Conservation (phyloP, 2,113 vertebrate genomes). For the Heterochromis multidens region DNA sequence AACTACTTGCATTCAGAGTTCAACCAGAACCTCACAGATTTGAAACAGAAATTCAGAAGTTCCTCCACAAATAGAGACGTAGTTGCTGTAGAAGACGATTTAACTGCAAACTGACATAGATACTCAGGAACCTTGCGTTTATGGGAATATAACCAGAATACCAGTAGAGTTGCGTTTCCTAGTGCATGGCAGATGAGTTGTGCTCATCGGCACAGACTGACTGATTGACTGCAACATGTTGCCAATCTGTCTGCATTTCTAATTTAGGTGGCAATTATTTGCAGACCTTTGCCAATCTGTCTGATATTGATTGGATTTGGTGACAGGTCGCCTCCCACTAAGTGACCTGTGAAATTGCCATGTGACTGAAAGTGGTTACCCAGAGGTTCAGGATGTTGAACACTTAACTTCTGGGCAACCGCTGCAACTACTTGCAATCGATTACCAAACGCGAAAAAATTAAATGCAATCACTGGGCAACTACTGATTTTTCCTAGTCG, state of each 20-base stretch:
- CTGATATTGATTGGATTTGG: neutral
- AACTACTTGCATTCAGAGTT: neutral
- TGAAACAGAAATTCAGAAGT: neutral
- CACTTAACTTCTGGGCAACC: neutral
- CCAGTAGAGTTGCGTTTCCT: neutral
- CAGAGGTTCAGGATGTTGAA: neutral
- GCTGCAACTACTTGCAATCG: neutral
- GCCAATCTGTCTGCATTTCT: neutral
- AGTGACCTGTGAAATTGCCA: no score
- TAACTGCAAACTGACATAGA: neutral
- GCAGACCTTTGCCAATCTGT: neutral
- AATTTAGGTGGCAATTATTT: neutral
- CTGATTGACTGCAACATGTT: neutral
- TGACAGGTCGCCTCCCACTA: no score
- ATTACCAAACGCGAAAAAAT: neutral
- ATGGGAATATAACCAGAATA: neutral
- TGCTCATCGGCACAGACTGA: accelerated
- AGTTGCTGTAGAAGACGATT: neutral
- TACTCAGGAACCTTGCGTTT: neutral
- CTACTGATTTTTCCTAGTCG: neutral
- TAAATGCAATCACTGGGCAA: neutral
- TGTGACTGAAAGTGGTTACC: neutral
- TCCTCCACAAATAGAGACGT: neutral
- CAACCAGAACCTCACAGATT: neutral
- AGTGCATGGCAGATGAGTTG: neutral